Percentiles rank a stretch among this genome's conserved stretches.
Conservation (phyloP, 2,113 vertebrate species). For the Pristiophorus japonicus region DNA sequence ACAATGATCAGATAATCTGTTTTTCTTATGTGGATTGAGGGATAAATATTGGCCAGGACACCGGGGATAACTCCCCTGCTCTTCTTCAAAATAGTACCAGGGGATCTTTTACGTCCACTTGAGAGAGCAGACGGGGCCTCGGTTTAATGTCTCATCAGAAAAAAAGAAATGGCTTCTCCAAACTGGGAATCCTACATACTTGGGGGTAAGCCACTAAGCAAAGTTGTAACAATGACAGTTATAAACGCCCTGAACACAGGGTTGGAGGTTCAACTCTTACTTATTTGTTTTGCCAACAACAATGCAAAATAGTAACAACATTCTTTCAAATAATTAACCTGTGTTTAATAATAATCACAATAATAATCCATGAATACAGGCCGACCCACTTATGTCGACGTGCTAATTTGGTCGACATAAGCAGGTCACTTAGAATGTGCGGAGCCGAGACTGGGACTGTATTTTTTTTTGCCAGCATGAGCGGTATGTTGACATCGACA, state of each 20-base stretch:
- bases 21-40: too few species aligned
- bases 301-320: background rate
- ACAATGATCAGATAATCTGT: too few species aligned
- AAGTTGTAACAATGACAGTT: background rate
- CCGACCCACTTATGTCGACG: background rate
- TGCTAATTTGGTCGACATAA: background rate
- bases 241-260: background rate
- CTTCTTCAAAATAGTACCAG: too few species aligned
- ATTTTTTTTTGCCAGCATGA: background rate
- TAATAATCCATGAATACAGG: background rate
- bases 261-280: background rate
- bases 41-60: too few species aligned
- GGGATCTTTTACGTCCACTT: too few species aligned
- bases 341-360: background rate
- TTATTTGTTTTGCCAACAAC: background rate
- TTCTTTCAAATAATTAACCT: background rate
- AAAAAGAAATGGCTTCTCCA: background rate
- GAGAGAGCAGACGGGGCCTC: too few species aligned
- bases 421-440: background rate
- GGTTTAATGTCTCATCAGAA: too few species aligned
- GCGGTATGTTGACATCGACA: background rate
- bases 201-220: background rate
- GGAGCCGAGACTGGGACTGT: background rate
- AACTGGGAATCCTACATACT: background rate
- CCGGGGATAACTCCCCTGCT: too few species aligned